phyloP scores from a whole-genome alignment of 2,113 vertebrate species.

The Pomatorhinus ruficollis region DNA sequence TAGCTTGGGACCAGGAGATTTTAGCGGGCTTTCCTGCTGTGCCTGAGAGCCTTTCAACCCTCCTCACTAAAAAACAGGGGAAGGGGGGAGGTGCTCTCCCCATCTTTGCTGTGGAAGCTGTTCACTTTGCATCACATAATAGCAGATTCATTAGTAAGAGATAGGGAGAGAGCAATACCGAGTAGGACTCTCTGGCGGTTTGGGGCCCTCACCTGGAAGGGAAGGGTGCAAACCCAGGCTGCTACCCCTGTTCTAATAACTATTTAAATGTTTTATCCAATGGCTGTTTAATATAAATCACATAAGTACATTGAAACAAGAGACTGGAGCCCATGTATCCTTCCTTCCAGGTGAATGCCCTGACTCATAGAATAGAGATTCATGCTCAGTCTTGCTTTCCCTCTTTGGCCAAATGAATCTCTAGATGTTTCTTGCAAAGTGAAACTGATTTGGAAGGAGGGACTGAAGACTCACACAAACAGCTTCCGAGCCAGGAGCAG shows the following conservation, averaged over 20 bases:
- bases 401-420: not conserved
- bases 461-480: not conserved
- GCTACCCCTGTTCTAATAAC: not conserved
- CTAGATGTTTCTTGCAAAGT: not conserved
- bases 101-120: not conserved
- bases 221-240: not conserved
- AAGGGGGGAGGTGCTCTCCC: not conserved
- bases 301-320: not conserved
- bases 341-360: not conserved
- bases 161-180: not conserved
- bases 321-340: not conserved
- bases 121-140: not conserved
- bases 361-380: not conserved
- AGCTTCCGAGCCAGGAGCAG: not conserved
- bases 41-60: not conserved
- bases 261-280: conserved; percentile 22
- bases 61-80: not conserved
- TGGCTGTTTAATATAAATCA: not conserved
- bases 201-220: conserved; percentile 38
- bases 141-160: conserved; percentile 19
- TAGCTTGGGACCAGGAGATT: not conserved
- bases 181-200: conserved; percentile 8
- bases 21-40: not conserved
- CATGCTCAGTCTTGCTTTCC: conserved; percentile 12
- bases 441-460: not conserved